phyloP scores from a whole-genome alignment of 2,888 invertebrate genomes.

The Hyposoter didymator region DNA sequence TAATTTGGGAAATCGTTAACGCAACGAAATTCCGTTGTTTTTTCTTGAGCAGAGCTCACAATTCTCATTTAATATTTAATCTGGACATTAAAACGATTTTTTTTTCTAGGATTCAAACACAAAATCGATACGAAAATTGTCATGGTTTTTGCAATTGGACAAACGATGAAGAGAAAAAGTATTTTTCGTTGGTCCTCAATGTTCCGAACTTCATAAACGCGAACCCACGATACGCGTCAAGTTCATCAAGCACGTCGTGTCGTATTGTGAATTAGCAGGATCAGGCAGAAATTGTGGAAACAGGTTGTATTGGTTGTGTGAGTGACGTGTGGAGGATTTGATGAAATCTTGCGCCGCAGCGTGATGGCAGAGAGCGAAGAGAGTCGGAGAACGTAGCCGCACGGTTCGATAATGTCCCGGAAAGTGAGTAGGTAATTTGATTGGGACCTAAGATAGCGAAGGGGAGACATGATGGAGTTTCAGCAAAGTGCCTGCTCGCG shows the following conservation, averaged over 20 bases:
- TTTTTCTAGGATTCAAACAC: neutral
- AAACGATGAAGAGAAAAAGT: no score
- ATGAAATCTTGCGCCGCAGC: constrained; percentile 20
- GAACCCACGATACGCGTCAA: neutral
- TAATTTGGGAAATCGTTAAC: no score
- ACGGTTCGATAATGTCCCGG: constrained; percentile 80
- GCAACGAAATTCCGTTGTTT: no score
- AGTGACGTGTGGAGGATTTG: constrained; percentile 38
- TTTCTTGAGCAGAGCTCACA: no score
- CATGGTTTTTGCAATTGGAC: no score
- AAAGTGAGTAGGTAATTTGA: constrained; percentile 82
- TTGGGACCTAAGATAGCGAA: constrained; percentile 80
- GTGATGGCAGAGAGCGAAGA: constrained; percentile 20
- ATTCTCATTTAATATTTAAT: no score
- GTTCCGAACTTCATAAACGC: no score
- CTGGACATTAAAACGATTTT: no score
- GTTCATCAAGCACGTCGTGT: constrained; percentile 10
- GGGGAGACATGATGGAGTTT: constrained; percentile 80
- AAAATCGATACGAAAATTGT: no score
- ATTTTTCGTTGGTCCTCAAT: no score
- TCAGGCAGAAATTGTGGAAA: constrained; percentile 30
- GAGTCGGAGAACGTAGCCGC: constrained; percentile 3
- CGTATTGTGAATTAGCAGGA: neutral
- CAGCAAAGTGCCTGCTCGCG: constrained; percentile 70
- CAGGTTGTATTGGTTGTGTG: constrained; percentile 19